Conservation (phyloP, 2,888 invertebrate species). For the Caenorhabditis doughertyi region DNA sequence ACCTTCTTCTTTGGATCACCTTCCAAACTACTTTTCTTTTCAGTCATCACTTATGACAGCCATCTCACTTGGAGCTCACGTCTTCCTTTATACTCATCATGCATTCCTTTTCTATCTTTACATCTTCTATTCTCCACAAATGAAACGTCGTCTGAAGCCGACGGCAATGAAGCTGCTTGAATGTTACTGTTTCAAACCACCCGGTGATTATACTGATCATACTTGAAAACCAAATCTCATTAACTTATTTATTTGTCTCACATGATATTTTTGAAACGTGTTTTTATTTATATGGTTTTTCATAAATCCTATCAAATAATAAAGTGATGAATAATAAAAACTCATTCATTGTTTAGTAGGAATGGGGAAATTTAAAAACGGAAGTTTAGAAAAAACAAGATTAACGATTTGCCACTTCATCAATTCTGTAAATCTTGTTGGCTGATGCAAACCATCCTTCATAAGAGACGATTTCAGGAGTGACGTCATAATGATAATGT, state of each 20-base stretch:
- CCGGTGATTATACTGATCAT: conserved; percentile 66
- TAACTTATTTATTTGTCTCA: not conserved
- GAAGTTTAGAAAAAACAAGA: not conserved
- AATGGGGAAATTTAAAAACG: not conserved
- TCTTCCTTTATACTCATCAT: conserved; percentile 81
- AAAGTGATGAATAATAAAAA: conserved; percentile 8
- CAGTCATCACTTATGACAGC: conserved; percentile 66
- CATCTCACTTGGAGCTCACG: conserved; percentile 75
- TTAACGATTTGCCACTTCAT: conserved; percentile 83
- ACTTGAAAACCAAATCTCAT: conserved; percentile 34
- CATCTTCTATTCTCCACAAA: conserved; percentile 81
- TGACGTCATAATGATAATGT: conserved; percentile 97
- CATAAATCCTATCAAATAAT: conserved; percentile 15
- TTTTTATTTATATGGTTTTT: conserved; percentile 10
- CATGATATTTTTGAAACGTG: conserved; percentile 48
- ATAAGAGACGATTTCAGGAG: conserved; percentile 91
- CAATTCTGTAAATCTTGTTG: conserved; percentile 84
- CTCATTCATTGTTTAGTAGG: conserved; percentile 20
- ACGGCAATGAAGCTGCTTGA: conserved; percentile 80
- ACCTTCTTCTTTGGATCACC: too few relatives aligned
- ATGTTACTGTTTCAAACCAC: conserved; percentile 81
- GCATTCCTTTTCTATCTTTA: conserved; percentile 81
- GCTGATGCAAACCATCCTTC: conserved; percentile 92
- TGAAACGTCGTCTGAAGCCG: conserved; percentile 77
- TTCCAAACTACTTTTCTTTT: too few relatives aligned